Base-by-base conservation (phyloP, 2,888 invertebrate genomes). In the Melipona beecheii region DNA sequence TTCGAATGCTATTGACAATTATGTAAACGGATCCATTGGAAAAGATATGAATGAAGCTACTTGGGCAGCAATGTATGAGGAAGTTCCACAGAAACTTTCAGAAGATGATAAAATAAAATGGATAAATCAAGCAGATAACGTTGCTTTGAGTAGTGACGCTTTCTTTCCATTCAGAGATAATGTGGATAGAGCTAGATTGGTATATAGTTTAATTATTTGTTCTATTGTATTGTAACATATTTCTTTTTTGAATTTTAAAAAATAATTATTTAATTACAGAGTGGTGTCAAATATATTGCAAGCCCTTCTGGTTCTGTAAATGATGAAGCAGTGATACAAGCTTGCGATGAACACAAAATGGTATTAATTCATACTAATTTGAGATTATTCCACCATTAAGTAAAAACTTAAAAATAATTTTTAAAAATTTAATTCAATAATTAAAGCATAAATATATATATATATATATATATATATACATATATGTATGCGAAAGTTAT, bases 131-230 rank as follows among this genome's bases (percentile, higher is more conserved):
- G 95, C 98, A 91, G 96, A 96, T 84, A 97, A 97, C 49, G 98
- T 98, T 52, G 97, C 98, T 5, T 95, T 99, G 36, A 98, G 98
- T 24, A 99, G 99, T 0, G 99, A 99, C 95, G 99, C 99, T 0
- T 99, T 99, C 96, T 99, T 99, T 95, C 99, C 99, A 50, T 99
- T 99, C 96, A 96, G 99, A 88, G 99, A 99, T 93, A 99, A 99
- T 92, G 97, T 99, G 78, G 99, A 99, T 93, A 96, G 99, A 87
- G 99, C 99, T 69, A 95, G 96, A 88, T 96, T 98, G 97, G 99
- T 99, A 93, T 93, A 94, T 87, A 49, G 4, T 43, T 66, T 66
- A 69, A 43, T 74, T 81, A 56, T 69, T 77, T 65, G 27, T 75
- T 58, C 43, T 68, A 65, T 66, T 73, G 54, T 56, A 4, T 62